Evolutionary conservation across 2,888 invertebrate genomes (phyloP).

Genomic region (Mimas tiliae): DNA sequence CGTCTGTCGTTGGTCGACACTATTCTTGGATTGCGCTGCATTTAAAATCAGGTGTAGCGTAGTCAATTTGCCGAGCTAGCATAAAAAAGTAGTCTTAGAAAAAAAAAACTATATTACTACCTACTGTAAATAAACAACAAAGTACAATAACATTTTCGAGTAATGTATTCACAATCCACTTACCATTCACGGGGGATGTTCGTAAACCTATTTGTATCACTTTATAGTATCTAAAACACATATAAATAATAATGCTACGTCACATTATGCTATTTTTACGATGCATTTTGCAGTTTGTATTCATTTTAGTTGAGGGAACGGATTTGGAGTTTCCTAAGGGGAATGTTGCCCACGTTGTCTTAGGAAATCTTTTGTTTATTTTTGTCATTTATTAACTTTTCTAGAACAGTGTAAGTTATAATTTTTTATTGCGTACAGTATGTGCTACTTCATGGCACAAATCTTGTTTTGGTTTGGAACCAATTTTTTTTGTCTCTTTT

Average conservation of each 20-base stretch:
- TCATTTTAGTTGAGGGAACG: conserved; percentile 27
- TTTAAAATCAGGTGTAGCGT: no score
- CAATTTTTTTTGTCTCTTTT: no score
- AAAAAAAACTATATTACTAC: neutral
- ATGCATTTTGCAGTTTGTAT: conserved; percentile 31
- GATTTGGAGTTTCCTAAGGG: neutral
- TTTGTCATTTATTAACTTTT: no score
- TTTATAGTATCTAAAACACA: conserved; percentile 25
- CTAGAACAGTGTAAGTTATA: no score
- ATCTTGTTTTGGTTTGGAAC: no score
- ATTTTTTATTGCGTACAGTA: no score
- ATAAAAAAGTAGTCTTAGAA: no score
- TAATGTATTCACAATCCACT: conserved; percentile 3
- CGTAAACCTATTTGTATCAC: conserved; percentile 20
- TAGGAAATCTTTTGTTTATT: no score
- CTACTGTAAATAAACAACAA: neutral
- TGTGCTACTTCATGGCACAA: no score
- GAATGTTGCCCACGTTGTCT: neutral
- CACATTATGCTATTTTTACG: conserved; percentile 27
- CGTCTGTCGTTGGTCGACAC: no score
- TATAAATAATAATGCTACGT: conserved; percentile 24
- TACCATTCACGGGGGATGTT: neutral
- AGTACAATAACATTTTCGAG: neutral
- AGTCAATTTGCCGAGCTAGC: no score
- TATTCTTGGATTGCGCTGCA: no score